phyloP scores from a whole-genome alignment of 2,888 invertebrate genomes.

The Ephialtes manifestator region DNA sequence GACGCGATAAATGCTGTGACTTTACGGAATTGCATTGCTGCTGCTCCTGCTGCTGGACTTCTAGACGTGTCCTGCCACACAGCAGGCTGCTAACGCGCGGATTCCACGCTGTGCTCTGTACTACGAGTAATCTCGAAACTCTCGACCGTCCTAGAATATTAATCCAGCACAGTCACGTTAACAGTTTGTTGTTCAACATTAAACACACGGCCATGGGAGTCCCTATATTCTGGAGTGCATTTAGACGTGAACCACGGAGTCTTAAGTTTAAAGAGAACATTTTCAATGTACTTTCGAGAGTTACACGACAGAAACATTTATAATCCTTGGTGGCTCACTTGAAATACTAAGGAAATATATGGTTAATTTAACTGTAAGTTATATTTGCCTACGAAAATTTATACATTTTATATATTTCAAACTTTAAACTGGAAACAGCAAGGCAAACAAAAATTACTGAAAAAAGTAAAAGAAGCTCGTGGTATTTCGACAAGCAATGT shows the following conservation, averaged over 20 bases:
- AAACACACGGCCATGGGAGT: constrained; percentile 16
- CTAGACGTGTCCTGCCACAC: constrained; percentile 33
- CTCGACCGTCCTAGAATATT: constrained; percentile 55
- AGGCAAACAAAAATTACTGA: too few species aligned
- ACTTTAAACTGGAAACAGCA: too few species aligned
- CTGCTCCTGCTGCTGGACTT: constrained; percentile 26
- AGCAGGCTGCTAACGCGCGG: constrained; percentile 59
- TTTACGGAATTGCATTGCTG: constrained; percentile 61
- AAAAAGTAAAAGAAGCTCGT: too few species aligned
- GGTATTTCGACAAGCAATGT: too few species aligned
- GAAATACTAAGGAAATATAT: not conserved
- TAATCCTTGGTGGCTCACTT: not conserved
- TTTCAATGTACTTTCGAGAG: not conserved
- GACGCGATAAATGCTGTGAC: constrained; percentile 63
- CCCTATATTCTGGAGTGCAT: constrained; percentile 12
- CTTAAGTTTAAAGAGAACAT: not conserved
- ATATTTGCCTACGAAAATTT: too few species aligned
- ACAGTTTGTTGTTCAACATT: constrained; percentile 31
- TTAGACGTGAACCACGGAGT: not conserved
- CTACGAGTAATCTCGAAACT: constrained; percentile 42
- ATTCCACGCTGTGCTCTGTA: constrained; percentile 38
- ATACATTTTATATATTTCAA: too few species aligned
- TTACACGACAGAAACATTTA: not conserved
- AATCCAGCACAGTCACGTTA: constrained; percentile 44
- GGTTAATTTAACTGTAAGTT: not conserved